Evolutionary conservation across 2,113 vertebrate genomes (phyloP).

Genomic region (Ceuthmochares aereus): DNA sequence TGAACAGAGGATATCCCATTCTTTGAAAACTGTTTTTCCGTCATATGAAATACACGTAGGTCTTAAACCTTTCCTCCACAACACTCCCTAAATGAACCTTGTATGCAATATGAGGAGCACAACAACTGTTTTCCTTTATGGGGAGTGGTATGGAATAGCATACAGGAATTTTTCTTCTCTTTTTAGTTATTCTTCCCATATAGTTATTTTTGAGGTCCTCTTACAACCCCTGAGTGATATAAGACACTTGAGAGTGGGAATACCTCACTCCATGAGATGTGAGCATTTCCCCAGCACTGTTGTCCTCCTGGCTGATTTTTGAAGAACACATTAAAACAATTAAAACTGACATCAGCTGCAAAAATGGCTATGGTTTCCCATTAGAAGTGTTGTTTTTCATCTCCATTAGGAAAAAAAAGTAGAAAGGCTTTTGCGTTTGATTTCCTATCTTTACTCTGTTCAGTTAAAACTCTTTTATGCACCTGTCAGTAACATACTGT

Average conservation of each 20-base stretch:
- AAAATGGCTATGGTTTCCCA: not conserved
- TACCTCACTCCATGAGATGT: not conserved
- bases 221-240: not conserved
- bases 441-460: not conserved
- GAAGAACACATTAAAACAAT: not conserved
- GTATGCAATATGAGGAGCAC: fast-evolving
- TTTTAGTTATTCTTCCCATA: not conserved
- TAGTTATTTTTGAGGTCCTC: not conserved
- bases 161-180: not conserved
- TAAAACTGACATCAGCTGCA: not conserved
- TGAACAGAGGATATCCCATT: not conserved
- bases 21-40: not conserved
- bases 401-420: not conserved
- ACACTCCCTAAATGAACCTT: not conserved
- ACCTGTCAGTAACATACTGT: not conserved
- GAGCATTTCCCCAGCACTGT: not conserved
- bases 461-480: not conserved
- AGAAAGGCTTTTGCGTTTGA: not conserved
- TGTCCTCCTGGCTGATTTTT: not conserved
- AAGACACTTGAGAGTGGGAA: not conserved
- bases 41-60: not conserved
- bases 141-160: not conserved
- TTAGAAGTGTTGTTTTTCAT: not conserved
- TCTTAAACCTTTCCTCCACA: not conserved
- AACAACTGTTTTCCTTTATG: not conserved